Conservation (phyloP, 1,140 invertebrate species). For the Bombus consobrinus region DNA sequence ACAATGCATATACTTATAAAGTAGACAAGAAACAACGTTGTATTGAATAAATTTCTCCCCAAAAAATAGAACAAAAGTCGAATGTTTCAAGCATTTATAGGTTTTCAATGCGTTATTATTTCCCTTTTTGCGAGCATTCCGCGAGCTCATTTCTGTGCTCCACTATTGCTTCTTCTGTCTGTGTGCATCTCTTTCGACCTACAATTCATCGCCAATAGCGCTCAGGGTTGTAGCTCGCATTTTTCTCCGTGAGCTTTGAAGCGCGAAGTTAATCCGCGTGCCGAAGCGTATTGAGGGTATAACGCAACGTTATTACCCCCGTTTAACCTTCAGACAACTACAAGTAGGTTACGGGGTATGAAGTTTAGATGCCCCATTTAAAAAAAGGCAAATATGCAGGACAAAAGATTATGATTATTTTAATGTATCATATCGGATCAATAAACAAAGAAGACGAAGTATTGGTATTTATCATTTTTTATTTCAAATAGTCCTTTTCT, state of each 20-base stretch:
- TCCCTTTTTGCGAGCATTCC: not conserved
- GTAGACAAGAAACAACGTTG: not conserved
- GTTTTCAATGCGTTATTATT: not conserved
- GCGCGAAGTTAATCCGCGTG: slow-evolving; percentile 33
- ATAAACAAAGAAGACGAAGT: not conserved
- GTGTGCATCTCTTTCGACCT: slow-evolving; percentile 30
- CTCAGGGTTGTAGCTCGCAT: slow-evolving; percentile 7
- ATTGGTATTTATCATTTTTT: not conserved
- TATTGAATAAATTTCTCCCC: not conserved
- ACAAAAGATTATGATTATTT: not conserved
- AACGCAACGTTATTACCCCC: slow-evolving; percentile 37
- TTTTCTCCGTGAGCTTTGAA: slow-evolving; percentile 19
- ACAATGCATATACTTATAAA: not conserved
- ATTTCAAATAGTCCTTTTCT: not conserved
- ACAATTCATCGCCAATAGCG: slow-evolving; percentile 32
- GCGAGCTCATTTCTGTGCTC: not conserved
- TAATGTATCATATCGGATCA: no score
- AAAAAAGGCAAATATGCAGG: not conserved
- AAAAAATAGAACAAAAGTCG: not conserved
- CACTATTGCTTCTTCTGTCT: not conserved
- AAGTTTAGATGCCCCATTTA: not conserved
- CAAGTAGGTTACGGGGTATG: slow-evolving; percentile 18
- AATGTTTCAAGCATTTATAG: not conserved
- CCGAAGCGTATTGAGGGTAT: slow-evolving; percentile 47
- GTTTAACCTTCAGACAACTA: slow-evolving; percentile 40